Percentiles rank a stretch among this genome's conserved stretches.
Evolutionary conservation across 2,113 vertebrate species (phyloP).

Genomic region (Sapajus apella): DNA sequence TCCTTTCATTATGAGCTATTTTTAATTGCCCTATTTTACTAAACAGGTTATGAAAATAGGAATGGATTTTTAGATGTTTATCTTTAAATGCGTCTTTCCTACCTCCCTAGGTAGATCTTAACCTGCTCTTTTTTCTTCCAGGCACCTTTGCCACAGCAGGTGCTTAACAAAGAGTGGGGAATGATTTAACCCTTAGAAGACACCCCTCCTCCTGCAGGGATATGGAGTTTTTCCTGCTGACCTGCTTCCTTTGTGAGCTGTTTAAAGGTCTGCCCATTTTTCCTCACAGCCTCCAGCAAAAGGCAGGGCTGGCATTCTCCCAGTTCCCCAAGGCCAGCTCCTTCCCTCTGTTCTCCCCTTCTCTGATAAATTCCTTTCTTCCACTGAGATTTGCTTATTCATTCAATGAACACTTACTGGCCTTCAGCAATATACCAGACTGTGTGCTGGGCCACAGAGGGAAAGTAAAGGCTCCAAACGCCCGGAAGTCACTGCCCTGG

Average conservation of each 20-base stretch:
- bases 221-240: rapidly evolving
- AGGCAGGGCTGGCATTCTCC: not conserved
- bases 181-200: not conserved
- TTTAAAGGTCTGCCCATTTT: not conserved
- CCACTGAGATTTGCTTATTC: not conserved
- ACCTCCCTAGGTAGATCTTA: not conserved
- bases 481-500: not conserved
- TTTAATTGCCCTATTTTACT: slow-evolving; percentile 60
- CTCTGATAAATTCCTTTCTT: not conserved
- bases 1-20: slow-evolving; percentile 27
- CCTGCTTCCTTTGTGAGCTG: not conserved
- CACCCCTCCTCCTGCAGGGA: not conserved
- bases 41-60: not conserved
- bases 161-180: not conserved
- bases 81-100: not conserved
- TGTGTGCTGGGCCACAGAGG: no score
- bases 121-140: not conserved
- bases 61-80: not conserved
- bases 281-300: not conserved
- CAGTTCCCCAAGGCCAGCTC: not conserved
- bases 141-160: not conserved
- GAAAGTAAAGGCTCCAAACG: no score
- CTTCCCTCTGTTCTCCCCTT: not conserved
- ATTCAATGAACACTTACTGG: not conserved
- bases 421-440: not conserved